Evolutionary conservation across 2,113 vertebrate species (phyloP).

Genomic region (Lepus europaeus): DNA sequence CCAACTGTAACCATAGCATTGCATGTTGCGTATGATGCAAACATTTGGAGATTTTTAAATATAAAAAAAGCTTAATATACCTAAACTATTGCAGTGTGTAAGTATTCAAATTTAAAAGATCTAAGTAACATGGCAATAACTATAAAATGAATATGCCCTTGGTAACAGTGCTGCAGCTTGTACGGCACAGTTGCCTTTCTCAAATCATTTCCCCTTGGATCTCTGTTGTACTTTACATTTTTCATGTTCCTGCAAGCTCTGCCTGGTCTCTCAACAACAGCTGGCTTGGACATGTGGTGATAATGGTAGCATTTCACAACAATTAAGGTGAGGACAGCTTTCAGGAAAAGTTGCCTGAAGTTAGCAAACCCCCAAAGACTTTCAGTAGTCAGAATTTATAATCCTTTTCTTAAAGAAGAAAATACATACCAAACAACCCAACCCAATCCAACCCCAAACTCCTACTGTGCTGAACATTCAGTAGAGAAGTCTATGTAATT

Average conservation of each 20-base stretch:
- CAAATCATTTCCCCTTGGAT: constrained; percentile 16
- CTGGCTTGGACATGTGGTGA: constrained; percentile 15
- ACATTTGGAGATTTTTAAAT: constrained; percentile 68
- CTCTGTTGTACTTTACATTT: not conserved
- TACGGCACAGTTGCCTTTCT: constrained; percentile 6
- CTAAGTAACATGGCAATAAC: constrained; percentile 40
- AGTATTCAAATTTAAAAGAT: constrained; percentile 56
- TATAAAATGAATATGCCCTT: constrained; percentile 38
- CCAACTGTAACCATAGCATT: constrained; percentile 47
- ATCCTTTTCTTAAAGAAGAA: constrained; percentile 25
- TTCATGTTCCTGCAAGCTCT: not conserved
- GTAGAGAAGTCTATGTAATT: not conserved
- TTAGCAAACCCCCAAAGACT: not conserved
- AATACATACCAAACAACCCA: not conserved
- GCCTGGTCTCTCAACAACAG: not conserved
- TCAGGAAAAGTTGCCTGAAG: constrained; percentile 27
- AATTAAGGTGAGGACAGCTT: constrained; percentile 2
- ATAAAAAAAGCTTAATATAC: constrained; percentile 52
- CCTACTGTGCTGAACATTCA: not conserved
- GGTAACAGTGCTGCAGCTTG: not conserved
- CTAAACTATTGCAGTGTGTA: constrained; percentile 19
- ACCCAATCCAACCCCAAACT: not conserved
- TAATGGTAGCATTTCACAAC: not conserved
- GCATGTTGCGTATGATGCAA: constrained; percentile 55
- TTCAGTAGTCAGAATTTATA: not conserved